A percentile compares a stretch with the other conserved stretches of the same genome.
Conservation (phyloP, 2,113 vertebrate species). For the Bujurquina vittata region DNA sequence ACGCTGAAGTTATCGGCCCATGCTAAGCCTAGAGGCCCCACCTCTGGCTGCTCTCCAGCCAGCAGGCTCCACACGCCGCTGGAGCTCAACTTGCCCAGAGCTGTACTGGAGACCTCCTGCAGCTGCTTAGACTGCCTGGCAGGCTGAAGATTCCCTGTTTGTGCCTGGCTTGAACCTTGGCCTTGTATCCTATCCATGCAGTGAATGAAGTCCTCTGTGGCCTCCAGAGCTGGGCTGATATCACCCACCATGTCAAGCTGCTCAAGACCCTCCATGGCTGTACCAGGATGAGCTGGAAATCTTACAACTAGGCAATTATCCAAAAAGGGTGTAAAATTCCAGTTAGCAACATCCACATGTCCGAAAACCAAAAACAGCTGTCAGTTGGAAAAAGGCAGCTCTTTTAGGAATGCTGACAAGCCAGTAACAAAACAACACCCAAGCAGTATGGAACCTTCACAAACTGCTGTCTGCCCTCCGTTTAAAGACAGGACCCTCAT, state of each 20-base stretch:
- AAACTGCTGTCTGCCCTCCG: conserved; percentile 35
- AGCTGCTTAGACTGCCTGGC: conserved; percentile 62
- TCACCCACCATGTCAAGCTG: conserved; percentile 91
- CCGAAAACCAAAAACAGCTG: background rate
- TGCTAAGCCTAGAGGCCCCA: conserved; percentile 81
- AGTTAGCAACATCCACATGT: conserved; percentile 40
- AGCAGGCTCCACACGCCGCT: conserved; percentile 87
- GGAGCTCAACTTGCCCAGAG: conserved; percentile 77
- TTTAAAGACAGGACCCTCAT: conserved; percentile 31
- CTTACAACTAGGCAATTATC: conserved; percentile 27
- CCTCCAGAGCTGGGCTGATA: conserved; percentile 96
- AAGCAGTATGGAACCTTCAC: conserved; percentile 3
- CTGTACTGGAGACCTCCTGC: conserved; percentile 82
- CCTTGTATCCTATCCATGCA: conserved; percentile 84
- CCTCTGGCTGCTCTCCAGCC: conserved; percentile 83
- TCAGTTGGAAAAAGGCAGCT: background rate
- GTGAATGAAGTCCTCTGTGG: conserved; percentile 94
- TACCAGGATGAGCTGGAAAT: background rate
- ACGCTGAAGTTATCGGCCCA: conserved; percentile 88
- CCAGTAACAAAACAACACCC: background rate
- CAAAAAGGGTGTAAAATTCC: conserved; percentile 16
- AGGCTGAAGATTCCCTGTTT: conserved; percentile 20
- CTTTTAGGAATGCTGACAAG: background rate
- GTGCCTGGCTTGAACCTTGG: conserved; percentile 69
- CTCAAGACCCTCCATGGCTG: conserved; percentile 83